phyloP scores from a whole-genome alignment of 2,797 vertebrate species.

The Myotis pilosus region DNA sequence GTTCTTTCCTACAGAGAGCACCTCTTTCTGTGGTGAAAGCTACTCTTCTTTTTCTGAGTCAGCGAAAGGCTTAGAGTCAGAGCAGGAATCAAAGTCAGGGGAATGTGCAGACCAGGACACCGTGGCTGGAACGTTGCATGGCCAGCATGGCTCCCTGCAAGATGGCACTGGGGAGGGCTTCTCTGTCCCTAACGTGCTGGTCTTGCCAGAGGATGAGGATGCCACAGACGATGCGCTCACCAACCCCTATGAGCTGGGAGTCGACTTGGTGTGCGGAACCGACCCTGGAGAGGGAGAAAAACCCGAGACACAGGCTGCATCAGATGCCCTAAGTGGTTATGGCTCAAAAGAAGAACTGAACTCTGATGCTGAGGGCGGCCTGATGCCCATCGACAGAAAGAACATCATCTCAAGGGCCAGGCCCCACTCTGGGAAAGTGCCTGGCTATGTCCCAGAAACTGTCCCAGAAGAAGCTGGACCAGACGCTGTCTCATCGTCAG shows the following conservation, averaged over 20 bases:
- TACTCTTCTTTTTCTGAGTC: not conserved
- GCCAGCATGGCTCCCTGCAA: not conserved
- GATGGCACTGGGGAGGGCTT: constrained; percentile 38
- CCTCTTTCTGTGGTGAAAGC: constrained; percentile 60
- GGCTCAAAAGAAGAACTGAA: constrained; percentile 62
- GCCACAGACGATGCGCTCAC: constrained; percentile 63
- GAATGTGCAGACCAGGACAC: not conserved
- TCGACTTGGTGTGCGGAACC: constrained; percentile 59
- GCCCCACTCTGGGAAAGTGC: constrained; percentile 90
- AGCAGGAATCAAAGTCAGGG: not conserved
- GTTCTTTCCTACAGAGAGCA: constrained; percentile 71
- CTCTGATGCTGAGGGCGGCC: constrained; percentile 82
- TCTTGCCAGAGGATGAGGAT: constrained; percentile 74
- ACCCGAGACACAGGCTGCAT: constrained; percentile 23
- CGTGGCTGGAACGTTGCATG: rapidly evolving
- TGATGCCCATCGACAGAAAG: constrained; percentile 84
- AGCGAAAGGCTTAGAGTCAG: not conserved
- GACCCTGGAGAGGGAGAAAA: constrained; percentile 50
- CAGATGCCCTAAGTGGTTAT: constrained; percentile 19
- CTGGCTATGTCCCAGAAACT: constrained; percentile 93
- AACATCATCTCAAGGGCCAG: constrained; percentile 86
- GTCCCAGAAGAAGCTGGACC: constrained; percentile 94
- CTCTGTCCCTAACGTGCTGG: constrained; percentile 67
- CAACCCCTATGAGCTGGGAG: constrained; percentile 84
- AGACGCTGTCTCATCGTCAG: constrained; percentile 81